Evolutionary conservation across 1,140 invertebrate species (phyloP).

Genomic region (Mactra quadrangularis): DNA sequence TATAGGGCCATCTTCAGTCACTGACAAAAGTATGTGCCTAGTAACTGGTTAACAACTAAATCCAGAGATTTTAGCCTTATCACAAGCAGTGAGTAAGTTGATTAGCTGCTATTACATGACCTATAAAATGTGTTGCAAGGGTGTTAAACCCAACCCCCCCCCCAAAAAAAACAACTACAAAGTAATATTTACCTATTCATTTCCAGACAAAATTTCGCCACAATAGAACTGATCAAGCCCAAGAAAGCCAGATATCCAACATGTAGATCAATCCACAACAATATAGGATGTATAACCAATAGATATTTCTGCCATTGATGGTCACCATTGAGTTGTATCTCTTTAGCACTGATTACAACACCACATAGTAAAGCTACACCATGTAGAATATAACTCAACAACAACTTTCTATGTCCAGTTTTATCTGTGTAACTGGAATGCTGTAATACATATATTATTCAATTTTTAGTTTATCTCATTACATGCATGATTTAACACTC

Average conservation of each 20-base stretch:
- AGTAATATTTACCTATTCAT: constrained; percentile 58
- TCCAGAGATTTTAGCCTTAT: too few species aligned
- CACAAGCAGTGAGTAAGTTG: too few species aligned
- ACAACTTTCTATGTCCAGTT: neutral
- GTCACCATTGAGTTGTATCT: neutral
- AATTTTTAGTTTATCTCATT: too few species aligned
- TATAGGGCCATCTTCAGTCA: too few species aligned
- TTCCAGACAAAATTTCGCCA: constrained; percentile 58
- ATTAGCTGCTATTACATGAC: too few species aligned
- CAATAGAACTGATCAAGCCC: constrained; percentile 10
- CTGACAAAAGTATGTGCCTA: too few species aligned
- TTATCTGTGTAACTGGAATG: constrained; percentile 38
- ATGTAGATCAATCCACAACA: constrained; percentile 29
- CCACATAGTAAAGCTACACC: constrained; percentile 1
- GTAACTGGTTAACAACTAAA: too few species aligned
- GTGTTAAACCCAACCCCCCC: too few species aligned
- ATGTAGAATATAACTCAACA: constrained; percentile 12
- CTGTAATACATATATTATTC: too few species aligned
- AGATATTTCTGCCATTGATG: constrained; percentile 4
- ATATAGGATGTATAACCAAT: constrained; percentile 16
- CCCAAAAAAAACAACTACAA: too few species aligned
- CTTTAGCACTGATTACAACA: neutral
- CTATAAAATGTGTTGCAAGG: too few species aligned
- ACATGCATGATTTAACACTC: too few species aligned
- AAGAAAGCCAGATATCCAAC: neutral